Conservation (phyloP, 2,113 vertebrate genomes). For the Thryonomys swinderianus region DNA sequence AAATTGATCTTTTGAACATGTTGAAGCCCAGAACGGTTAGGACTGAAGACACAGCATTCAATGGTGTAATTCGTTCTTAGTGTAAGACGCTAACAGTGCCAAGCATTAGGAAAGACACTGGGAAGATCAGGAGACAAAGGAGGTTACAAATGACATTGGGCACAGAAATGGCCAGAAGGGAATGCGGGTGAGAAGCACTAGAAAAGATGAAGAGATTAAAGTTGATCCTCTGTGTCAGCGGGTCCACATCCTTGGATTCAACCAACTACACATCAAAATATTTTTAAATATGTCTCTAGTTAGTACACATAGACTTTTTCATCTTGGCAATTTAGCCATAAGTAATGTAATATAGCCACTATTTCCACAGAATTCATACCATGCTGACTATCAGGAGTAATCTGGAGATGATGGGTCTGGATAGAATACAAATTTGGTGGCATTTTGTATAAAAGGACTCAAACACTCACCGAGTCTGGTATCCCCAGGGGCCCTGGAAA, state of each 20-base stretch:
- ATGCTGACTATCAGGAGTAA: background rate
- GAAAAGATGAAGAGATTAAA: background rate
- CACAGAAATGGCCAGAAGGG: rapidly evolving
- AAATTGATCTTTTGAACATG: background rate
- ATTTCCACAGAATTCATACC: background rate
- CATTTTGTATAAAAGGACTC: background rate
- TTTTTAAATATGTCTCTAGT: background rate
- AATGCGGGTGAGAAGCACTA: rapidly evolving
- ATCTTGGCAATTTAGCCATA: background rate
- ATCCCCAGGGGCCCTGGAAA: background rate
- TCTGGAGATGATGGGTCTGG: background rate
- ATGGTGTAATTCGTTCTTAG: background rate
- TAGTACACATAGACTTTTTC: background rate
- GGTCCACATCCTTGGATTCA: background rate
- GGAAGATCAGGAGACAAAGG: background rate
- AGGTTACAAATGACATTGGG: background rate
- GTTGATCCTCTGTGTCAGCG: too few relatives aligned
- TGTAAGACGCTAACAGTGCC: background rate
- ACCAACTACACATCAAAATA: background rate
- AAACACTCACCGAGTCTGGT: too few relatives aligned
- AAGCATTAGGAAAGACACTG: background rate
- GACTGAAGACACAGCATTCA: background rate
- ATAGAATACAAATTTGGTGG: background rate
- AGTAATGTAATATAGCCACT: background rate
- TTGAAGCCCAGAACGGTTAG: background rate